Base-by-base conservation (phyloP, 1,140 invertebrate species). In the Saccostrea echinata region DNA sequence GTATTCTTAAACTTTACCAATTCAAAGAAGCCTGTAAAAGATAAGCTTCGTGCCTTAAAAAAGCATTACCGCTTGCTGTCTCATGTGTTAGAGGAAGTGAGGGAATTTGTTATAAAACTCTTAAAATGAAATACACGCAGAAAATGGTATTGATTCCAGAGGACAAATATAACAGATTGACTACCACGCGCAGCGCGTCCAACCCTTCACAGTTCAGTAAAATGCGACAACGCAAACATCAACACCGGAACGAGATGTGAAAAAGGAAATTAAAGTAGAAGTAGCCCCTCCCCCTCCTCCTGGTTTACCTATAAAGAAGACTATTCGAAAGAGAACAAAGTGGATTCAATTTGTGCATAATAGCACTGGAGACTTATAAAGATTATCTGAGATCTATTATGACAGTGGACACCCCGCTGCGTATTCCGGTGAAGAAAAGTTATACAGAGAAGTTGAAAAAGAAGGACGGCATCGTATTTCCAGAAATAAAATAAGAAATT, bases 381-480 rank as follows among this genome's bases (percentile, higher is more conserved):
- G 35, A 43, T 43, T 43, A 43, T 43, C 35, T 43, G 35, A 43
- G 35, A 86, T 88, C 4, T 90, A 90, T 43, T 90, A 88, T 84
- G 89, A 90, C 52, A 81, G 86, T 16, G 71, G 84, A 16, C 86
- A 90, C 35, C 30, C 86, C 0, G 86, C 53, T 12, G 80, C 84
- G 3, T 90, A 24, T 52, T 71, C 53, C 1, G 86, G 89, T 57
- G 55, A 86, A 51, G 84, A 86, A 21, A 88, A 90, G 51, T 84
- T 90, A 52, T 86, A 82, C 30, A 61, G 84, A 35, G 80, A 84
- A 21, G 86, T 86, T 18, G 30, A 84, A 16, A 90, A 84, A 83
- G 89, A 88, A 51, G 89, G 89, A 27, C 85, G 57, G 88, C 86
- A 85, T 64, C 84, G 88, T 27, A 16, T 86, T 43, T 84, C 84